These are phyloP conservation scores for Zapornia atra DNA, from an alignment of 2,113 vertebrate genomes.

Conservation along the genomic window DNA sequence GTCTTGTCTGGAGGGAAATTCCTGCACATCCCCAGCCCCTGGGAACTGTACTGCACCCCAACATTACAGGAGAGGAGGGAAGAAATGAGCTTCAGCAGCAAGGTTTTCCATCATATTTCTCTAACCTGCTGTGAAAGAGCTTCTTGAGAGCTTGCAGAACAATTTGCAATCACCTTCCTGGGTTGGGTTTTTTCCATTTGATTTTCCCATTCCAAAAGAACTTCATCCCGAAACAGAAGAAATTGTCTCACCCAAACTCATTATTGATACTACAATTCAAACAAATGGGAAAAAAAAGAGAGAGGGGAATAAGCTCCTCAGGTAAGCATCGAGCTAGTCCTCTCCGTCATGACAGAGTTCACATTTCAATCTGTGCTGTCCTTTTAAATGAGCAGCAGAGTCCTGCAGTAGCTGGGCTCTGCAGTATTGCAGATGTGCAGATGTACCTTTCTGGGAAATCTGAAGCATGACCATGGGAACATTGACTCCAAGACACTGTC, in stretches of 20 bases:
- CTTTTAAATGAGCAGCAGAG: not conserved
- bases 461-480: not conserved
- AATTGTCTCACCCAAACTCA: not conserved
- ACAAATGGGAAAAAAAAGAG: not conserved
- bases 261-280: not conserved
- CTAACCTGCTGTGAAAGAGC: not conserved
- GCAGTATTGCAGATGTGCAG: not conserved
- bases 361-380: not conserved
- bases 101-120: not conserved
- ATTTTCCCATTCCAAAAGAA: not conserved
- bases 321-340: not conserved
- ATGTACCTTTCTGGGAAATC: not conserved
- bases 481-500: not conserved
- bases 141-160: not conserved
- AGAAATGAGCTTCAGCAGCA: not conserved
- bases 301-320: not conserved
- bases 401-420: not conserved
- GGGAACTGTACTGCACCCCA: not conserved
- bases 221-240: not conserved
- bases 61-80: not conserved
- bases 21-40: not conserved
- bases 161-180: not conserved
- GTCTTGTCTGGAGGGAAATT: not conserved
- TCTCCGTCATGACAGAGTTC: not conserved
- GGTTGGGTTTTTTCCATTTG: not conserved